Evolutionary conservation across 2,888 invertebrate species (phyloP), one percentile per base, ranked within the genome.

Genomic region (Cancer borealis): DNA sequence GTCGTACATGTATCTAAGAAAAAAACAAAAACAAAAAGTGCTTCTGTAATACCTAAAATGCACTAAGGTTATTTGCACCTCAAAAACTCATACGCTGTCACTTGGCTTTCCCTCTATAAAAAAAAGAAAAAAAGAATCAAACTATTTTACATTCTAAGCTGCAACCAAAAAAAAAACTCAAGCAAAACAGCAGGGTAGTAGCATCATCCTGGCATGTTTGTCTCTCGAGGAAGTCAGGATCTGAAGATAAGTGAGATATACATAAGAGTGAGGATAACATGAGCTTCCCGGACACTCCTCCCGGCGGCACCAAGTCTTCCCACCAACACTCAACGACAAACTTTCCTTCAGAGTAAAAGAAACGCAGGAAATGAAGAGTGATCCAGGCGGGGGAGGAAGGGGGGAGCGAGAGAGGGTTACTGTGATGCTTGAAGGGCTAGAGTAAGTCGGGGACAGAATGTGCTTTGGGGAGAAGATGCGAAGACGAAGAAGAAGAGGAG

Each of bases 301-400:
- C 79, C 30, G 79, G 79, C 79, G 54, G 54, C 54, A 10, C 10
- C 12, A 0, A 73, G 73, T 73, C 73, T 73, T 26, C 73, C 4
- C 73, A 4, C 21, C 79, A 79, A 30, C 79, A 79, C 30, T 79
- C 10, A 10, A 26, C 79, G 79, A 26, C 79, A 79, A 79, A 79
- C 79, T 30, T 79, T 26, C 79, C 30, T 79, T 79, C 30, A 10
- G 79, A 30, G 79, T 30, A 30, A 79, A 79, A 79, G 79, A 79
- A 79, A 79, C 26, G 79, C 30, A 26, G 79, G 79, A 26, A 79
- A 79, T 79, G 79, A 79, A 30, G 79, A 79, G 79, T 79, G 79
- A 79, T 66, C 66, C 66, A 3, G 66, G 66, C 66, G n/a, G 66
- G 30, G 5, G 30, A 14, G 12, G 8, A 12, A 3, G n/a, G 30